Evolutionary conservation across 2,888 invertebrate species (phyloP).

Genomic region (Sisyra nigra): DNA sequence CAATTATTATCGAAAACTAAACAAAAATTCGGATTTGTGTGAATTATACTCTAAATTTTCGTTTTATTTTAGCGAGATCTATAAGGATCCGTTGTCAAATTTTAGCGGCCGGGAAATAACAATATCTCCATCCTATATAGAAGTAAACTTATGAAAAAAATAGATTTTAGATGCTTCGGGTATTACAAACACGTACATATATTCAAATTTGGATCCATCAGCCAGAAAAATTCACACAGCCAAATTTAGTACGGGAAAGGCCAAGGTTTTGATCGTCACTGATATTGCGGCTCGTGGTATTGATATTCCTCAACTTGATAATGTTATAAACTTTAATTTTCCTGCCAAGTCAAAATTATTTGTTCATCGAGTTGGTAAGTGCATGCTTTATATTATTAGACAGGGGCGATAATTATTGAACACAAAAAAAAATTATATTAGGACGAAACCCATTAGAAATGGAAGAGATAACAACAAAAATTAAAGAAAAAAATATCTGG

Average conservation of each 20-base stretch:
- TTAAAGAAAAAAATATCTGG: too few species aligned
- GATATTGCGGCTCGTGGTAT: conserved; percentile 97
- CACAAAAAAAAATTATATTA: too few species aligned
- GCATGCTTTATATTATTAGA: not conserved
- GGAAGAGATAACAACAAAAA: too few species aligned
- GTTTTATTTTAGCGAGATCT: too few species aligned
- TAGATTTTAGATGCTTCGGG: conserved; percentile 57
- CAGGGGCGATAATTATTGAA: not conserved
- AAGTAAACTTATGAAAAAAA: too few species aligned
- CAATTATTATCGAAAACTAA: too few species aligned
- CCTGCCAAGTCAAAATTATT: conserved; percentile 94
- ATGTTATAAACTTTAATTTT: conserved; percentile 93
- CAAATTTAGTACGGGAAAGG: conserved; percentile 68
- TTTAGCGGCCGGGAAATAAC: too few species aligned
- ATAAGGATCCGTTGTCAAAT: too few species aligned
- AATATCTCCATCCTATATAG: too few species aligned
- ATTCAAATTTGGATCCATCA: conserved; percentile 85
- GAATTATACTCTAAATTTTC: too few species aligned
- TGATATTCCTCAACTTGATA: conserved; percentile 90
- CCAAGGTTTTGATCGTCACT: conserved; percentile 79
- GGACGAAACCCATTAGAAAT: too few species aligned
- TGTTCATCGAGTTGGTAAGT: conserved; percentile 92
- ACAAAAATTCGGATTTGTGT: too few species aligned
- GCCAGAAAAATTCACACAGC: conserved; percentile 92
- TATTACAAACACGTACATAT: conserved; percentile 78